Evolutionary conservation across 2,797 vertebrate genomes (phyloP).

Genomic region (Liparis tanakae): DNA sequence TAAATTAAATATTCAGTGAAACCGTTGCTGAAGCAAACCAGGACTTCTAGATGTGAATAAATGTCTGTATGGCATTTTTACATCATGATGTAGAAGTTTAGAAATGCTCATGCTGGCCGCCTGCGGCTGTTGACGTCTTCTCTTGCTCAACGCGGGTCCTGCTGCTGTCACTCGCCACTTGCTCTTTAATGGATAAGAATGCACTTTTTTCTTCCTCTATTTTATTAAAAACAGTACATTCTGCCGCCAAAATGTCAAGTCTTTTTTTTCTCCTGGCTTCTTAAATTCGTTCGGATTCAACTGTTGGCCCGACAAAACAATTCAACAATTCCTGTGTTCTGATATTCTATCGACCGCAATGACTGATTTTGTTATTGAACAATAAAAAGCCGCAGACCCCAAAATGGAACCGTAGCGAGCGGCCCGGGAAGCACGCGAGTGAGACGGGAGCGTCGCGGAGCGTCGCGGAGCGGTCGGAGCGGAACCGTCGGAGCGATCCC

Average conservation of each 20-base stretch:
- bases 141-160: neutral
- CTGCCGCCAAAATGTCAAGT: too few relatives aligned
- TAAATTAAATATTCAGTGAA: too few relatives aligned
- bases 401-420: slow-evolving; percentile 12
- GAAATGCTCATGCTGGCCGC: neutral
- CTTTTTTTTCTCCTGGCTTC: neutral
- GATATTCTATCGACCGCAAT: neutral
- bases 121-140: neutral
- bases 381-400: neutral
- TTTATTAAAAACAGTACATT: neutral
- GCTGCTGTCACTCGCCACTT: neutral
- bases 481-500: slow-evolving; percentile 32
- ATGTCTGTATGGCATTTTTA: too few relatives aligned
- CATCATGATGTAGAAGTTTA: neutral
- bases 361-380: neutral
- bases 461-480: slow-evolving; percentile 19
- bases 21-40: too few relatives aligned
- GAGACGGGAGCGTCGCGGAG: slow-evolving; percentile 18
- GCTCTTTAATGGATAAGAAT: neutral
- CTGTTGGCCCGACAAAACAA: neutral
- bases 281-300: too few relatives aligned
- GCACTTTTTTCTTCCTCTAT: too few relatives aligned
- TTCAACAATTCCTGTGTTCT: neutral
- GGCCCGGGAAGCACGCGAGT: slow-evolving; percentile 7
- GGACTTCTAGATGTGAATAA: too few relatives aligned